phyloP scores from a whole-genome alignment of 2,888 invertebrate species.

The Eristalis tenax region DNA sequence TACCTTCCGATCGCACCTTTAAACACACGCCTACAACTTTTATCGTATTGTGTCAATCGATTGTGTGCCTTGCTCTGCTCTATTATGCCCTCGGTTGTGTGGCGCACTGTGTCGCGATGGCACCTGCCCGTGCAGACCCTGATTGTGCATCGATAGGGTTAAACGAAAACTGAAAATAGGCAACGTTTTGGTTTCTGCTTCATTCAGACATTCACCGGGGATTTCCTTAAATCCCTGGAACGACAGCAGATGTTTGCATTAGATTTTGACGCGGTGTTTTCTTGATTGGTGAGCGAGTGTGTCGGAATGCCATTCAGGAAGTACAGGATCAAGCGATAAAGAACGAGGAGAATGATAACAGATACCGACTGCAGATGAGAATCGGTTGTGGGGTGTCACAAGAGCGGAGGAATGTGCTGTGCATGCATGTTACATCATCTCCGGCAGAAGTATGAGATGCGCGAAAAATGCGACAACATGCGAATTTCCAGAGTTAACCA shows the following conservation, averaged over 20 bases:
- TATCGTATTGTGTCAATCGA: slow-evolving; percentile 54
- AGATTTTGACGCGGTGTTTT: neutral
- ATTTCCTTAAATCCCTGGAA: slow-evolving; percentile 43
- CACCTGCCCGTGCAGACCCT: slow-evolving; percentile 55
- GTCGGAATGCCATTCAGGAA: slow-evolving; percentile 1
- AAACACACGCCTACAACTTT: slow-evolving; percentile 64
- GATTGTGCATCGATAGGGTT: slow-evolving; percentile 71
- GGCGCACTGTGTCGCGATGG: slow-evolving; percentile 53
- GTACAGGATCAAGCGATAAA: slow-evolving; percentile 1
- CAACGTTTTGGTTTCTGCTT: slow-evolving; percentile 45
- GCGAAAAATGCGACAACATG: neutral
- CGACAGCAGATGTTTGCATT: slow-evolving; percentile 28
- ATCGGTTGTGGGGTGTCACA: neutral
- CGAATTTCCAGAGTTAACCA: neutral
- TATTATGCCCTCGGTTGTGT: slow-evolving; percentile 27
- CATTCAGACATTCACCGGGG: slow-evolving; percentile 52
- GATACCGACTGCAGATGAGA: neutral
- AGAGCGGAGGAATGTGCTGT: neutral
- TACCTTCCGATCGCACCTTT: slow-evolving; percentile 51
- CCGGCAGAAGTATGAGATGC: neutral
- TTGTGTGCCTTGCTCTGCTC: slow-evolving; percentile 37
- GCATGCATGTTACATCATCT: neutral
- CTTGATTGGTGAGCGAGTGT: neutral
- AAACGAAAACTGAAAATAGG: slow-evolving; percentile 43
- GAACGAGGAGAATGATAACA: neutral